Percentiles rank a stretch among this genome's conserved stretches.
Conservation (phyloP, 2,797 vertebrate genomes). For the Helarctos malayanus region DNA sequence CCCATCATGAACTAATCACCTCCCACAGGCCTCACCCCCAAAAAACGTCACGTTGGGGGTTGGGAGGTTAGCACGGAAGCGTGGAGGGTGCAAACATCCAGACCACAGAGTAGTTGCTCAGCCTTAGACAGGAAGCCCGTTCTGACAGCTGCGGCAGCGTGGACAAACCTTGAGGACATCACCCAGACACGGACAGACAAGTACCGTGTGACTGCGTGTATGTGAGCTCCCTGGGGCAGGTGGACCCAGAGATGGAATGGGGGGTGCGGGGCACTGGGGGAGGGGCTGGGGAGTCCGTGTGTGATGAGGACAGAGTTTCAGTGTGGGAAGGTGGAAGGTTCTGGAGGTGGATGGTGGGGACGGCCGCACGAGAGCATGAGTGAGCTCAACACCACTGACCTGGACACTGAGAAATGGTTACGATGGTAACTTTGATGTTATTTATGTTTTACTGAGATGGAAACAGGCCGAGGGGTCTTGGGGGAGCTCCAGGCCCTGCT, state of each 20-base stretch:
- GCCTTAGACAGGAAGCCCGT: background rate
- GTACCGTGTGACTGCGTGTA: fast-evolving
- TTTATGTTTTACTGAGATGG: background rate
- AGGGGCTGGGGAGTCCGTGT: fast-evolving
- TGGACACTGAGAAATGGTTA: fast-evolving
- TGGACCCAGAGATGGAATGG: background rate
- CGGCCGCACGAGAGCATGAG: background rate
- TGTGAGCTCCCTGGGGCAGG: background rate
- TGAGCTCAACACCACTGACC: fast-evolving
- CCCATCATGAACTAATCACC: background rate
- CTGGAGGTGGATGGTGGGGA: background rate
- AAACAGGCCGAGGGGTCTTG: no score
- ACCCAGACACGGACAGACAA: background rate
- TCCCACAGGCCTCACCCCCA: background rate
- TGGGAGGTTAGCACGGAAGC: background rate
- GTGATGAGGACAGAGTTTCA: background rate
- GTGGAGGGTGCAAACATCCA: background rate
- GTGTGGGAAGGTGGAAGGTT: background rate
- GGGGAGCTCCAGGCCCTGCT: background rate
- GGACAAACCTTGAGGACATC: background rate
- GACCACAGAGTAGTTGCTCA: background rate
- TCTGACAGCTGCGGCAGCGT: background rate
- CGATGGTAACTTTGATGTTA: no score
- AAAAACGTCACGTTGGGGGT: background rate
- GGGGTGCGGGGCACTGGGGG: background rate